Evolutionary conservation across 2,797 vertebrate species (phyloP), one percentile per base, ranked within the genome.

Genomic region (Labroides dimidiatus): DNA sequence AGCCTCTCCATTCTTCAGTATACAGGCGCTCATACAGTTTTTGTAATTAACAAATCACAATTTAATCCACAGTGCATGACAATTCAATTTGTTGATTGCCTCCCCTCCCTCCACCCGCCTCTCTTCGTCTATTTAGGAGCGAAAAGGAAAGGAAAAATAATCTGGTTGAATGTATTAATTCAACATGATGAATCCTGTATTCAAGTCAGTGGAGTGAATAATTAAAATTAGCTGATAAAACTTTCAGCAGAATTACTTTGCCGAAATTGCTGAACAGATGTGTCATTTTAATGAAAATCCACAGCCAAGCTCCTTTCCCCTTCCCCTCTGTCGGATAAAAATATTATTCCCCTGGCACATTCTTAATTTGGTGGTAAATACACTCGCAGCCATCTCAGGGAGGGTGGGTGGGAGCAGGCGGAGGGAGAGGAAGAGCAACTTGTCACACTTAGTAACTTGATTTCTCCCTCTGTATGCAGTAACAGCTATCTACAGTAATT

Each of bases 221-320:
- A 99, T 99, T 98, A 99, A 99, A 99, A 99, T 99, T 97, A 98
- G 97, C 97, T 97, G 97, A 98, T 99, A 99, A 99, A 99, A 99
- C 97, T 99, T 99, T 98, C 96, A 99, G 97, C 96, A 96, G 96
- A 99, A 98, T 99, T 98, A 97, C 96, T 98, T 98, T 97, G 95
- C 96, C 62, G 95, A 97, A 99, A 99, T 98, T 98, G 96, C 96
- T 96, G 97, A 98, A 96, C 97, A 99, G 97, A 99, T 98, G 97
- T 98, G 97, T 99, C 97, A 98, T 98, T 99, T 99, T 99, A 99
- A 99, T 99, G 97, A 98, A 98, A 98, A 99, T 96, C 96, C 96
- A 97, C 96, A 96, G 96, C 97, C 96, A 97, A 96, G 96, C 95
- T 94, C 94, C 93, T 95, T 94, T 94, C 87, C 77, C 85, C 87